Evolutionary conservation across 2,797 vertebrate genomes (phyloP).

Genomic region (Amblyraja radiata): DNA sequence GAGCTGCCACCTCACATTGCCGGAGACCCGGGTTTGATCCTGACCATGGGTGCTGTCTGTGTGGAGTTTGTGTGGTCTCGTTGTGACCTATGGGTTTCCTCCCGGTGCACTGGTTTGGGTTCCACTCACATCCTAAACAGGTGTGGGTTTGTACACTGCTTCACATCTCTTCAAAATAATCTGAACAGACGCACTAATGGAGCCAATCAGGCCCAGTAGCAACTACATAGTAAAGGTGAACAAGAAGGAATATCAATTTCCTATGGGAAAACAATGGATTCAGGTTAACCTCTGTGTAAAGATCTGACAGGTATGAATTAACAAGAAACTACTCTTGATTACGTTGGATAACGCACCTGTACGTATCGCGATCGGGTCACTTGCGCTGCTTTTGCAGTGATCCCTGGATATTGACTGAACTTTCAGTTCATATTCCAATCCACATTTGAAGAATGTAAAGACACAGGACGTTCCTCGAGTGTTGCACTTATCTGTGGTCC

Average conservation of each 20-base stretch:
- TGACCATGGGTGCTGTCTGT: too few species aligned
- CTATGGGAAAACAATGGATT: background rate
- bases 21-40: too few species aligned
- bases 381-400: constrained; percentile 49
- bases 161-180: background rate
- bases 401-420: constrained; percentile 47
- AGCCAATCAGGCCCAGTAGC: background rate
- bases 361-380: constrained; percentile 48
- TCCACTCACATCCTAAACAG: too few species aligned
- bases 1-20: too few species aligned
- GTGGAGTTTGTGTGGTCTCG: too few species aligned
- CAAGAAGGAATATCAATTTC: background rate
- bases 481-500: constrained; percentile 51
- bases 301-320: background rate
- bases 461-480: constrained; percentile 59
- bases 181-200: background rate
- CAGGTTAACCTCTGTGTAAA: background rate
- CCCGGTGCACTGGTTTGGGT: too few species aligned
- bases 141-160: background rate
- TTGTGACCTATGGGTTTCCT: too few species aligned
- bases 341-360: constrained; percentile 54
- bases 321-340: background rate
- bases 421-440: constrained; percentile 57
- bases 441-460: constrained; percentile 60
- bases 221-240: background rate